Evolutionary conservation across 2,113 vertebrate genomes (phyloP), one percentile per base, ranked within the genome.

Genomic region (Ranitomeya variabilis): DNA sequence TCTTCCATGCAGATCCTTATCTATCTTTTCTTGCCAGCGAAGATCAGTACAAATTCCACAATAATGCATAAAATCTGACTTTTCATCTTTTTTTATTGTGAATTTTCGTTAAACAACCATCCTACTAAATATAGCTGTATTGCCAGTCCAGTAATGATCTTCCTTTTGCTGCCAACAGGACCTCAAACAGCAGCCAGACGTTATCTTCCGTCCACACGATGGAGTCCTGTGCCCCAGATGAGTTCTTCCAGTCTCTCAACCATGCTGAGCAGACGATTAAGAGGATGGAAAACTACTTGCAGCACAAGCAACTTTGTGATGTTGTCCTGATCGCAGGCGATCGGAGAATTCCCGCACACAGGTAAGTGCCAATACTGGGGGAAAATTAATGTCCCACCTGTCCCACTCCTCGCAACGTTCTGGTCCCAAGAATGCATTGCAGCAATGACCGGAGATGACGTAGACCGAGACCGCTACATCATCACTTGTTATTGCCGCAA

Each of bases 231-330:
- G 95, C 94, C 18, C 96, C 97, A 11, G 98, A 99, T 92, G 98
- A 99, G 91, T 96, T 96, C 94, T 99, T 99, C 92, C 97, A 98
- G 78, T 97, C 98, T 26, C 94, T 97, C 92, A 97, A 97, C 91
- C 98, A 99, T 6, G 97, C 98, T 2, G 97, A 99, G 88, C 94
- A 96, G 90, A 98, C 97, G 78, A 98, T 99, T 94, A 96, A 96
- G 90, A 98, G 96, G 93, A 99, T 99, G 98, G 98, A 99, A 94
- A 96, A 97, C 88, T 99, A 99, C 92, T 94, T 99, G 89, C 96
- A 96, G 91, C 95, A 96, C 88, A 96, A 97, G 64, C 97, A 99
- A 90, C 95, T 99, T 0, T 99, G 98, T 87, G 98, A 99, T 88
- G 98, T 99, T 81, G 95, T 97, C 62, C 95, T 99, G 90, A 96